These are phyloP conservation scores for Actenoides hombroni DNA, from an alignment of 2,113 vertebrate species.

Conservation along the genomic window DNA sequence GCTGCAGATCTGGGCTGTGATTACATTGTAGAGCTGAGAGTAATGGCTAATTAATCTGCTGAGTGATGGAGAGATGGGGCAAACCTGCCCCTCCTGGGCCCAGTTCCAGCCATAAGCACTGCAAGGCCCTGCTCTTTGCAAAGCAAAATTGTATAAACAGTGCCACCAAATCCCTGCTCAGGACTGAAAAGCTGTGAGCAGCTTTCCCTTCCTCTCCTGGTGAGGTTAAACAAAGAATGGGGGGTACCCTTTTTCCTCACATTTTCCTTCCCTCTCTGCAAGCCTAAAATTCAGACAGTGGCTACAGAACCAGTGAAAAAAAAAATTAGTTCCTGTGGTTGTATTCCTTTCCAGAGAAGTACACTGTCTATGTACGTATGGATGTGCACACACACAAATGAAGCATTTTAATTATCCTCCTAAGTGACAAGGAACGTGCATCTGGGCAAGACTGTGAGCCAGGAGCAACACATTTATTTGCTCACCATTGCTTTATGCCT, in stretches of 20 bases:
- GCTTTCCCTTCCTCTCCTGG: not conserved
- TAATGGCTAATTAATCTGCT: slow-evolving; percentile 12
- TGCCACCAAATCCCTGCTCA: not conserved
- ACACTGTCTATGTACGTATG: not conserved
- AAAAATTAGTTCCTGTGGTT: not conserved
- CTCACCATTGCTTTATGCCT: slow-evolving; percentile 17
- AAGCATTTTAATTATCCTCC: slow-evolving; percentile 37
- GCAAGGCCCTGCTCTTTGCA: not conserved
- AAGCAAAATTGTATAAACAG: not conserved
- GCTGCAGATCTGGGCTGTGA: not conserved
- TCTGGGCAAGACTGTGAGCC: slow-evolving; percentile 28
- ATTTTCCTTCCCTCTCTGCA: not conserved
- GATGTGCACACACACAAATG: not conserved
- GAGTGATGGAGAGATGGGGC: not conserved
- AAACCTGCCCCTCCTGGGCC: not conserved
- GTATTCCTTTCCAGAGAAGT: not conserved
- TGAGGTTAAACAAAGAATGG: not conserved
- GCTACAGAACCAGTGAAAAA: not conserved
- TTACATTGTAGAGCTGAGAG: not conserved
- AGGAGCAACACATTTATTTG: not conserved
- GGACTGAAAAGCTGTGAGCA: not conserved
- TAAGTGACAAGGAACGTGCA: not conserved
- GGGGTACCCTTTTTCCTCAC: not conserved
- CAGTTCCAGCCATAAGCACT: not conserved
- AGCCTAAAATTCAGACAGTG: not conserved